Conservation (phyloP, 2,888 invertebrate species). For the Acanthosoma haemorrhoidale region DNA sequence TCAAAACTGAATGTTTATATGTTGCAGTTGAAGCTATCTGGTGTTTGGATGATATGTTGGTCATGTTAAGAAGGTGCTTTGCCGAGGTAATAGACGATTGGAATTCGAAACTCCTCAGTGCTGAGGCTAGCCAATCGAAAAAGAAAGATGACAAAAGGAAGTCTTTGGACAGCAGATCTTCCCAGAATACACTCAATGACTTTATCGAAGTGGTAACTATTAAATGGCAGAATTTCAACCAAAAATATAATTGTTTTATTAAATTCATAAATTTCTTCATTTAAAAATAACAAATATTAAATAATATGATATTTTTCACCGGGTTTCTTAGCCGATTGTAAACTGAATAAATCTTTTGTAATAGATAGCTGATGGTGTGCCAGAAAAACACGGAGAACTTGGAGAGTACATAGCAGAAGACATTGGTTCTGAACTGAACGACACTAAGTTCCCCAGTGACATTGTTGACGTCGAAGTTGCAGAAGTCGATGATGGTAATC, state of each 20-base stretch:
- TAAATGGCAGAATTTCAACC: background rate
- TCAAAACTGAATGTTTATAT: too few species aligned
- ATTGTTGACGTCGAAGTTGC: background rate
- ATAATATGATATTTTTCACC: background rate
- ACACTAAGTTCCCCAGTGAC: slow-evolving; percentile 39
- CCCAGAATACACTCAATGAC: slow-evolving; percentile 32
- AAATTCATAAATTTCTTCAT: background rate
- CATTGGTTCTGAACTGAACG: slow-evolving; percentile 42
- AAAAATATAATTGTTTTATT: background rate
- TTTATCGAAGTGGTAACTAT: slow-evolving; percentile 39
- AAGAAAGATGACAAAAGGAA: slow-evolving; percentile 40
- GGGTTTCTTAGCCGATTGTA: too few species aligned
- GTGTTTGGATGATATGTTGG: slow-evolving; percentile 58
- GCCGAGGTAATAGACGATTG: slow-evolving; percentile 67
- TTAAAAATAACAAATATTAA: background rate
- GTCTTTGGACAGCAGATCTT: slow-evolving; percentile 32
- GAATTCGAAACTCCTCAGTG: slow-evolving; percentile 54
- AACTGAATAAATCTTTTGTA: background rate
- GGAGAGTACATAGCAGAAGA: slow-evolving; percentile 41
- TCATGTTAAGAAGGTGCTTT: slow-evolving; percentile 60
- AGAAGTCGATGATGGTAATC: slow-evolving; percentile 16
- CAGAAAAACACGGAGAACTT: slow-evolving; percentile 7
- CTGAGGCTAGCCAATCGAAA: slow-evolving; percentile 47
- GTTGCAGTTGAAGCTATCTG: slow-evolving; percentile 43
- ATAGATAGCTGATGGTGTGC: background rate